Conservation (phyloP, 2,797 vertebrate genomes). For the Urocyon cinereoargenteus region DNA sequence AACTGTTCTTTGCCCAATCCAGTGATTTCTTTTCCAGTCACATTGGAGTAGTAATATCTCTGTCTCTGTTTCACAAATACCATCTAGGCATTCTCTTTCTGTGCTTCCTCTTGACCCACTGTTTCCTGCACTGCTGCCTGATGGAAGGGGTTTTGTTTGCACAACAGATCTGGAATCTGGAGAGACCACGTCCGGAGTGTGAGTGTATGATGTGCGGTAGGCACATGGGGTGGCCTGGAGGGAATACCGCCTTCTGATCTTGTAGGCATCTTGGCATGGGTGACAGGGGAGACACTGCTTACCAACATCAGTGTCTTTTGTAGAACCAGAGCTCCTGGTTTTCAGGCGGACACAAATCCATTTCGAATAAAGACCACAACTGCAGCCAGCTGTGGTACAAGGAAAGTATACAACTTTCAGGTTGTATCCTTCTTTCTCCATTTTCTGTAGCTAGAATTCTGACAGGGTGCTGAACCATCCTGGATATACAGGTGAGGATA, state of each 20-base stretch:
- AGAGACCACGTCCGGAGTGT: not conserved
- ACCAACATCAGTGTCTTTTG: not conserved
- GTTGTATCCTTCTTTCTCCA: not conserved
- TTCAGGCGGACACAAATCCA: not conserved
- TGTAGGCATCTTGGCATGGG: not conserved
- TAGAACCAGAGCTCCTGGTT: not conserved
- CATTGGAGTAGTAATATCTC: not conserved
- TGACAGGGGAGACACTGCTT: not conserved
- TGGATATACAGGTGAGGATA: not conserved
- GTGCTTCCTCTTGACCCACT: not conserved
- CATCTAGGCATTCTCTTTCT: not conserved
- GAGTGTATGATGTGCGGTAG: not conserved
- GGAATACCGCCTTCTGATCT: not conserved
- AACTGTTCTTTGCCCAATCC: conserved; percentile 10
- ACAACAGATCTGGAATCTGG: not conserved
- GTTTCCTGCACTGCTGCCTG: not conserved
- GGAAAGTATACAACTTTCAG: not conserved
- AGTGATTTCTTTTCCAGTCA: not conserved
- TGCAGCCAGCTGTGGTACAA: not conserved
- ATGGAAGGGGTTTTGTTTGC: not conserved
- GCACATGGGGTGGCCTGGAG: not conserved
- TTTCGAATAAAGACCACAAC: not conserved
- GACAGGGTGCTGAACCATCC: not conserved
- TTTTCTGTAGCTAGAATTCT: conserved; percentile 53
- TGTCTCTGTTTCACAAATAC: conserved; percentile 11